Evolutionary conservation across 2,113 vertebrate genomes (phyloP).

Genomic region (Myotis yumanensis): DNA sequence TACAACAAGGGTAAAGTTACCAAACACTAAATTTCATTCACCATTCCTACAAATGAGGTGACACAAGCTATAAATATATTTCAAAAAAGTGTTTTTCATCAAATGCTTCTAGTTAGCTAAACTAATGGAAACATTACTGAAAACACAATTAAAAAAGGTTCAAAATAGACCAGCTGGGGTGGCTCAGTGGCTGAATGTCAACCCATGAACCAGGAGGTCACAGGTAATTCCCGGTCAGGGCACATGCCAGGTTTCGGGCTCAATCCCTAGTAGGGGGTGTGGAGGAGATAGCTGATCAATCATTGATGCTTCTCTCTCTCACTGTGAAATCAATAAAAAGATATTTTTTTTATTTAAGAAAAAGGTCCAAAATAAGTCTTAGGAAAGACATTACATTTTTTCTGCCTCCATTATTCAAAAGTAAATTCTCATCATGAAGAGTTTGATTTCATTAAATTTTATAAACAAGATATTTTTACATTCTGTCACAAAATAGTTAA

Average conservation of each 20-base stretch:
- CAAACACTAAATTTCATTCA: conserved; percentile 45
- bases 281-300: too few relatives aligned
- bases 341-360: too few relatives aligned
- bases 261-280: too few relatives aligned
- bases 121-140: background rate
- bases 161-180: too few relatives aligned
- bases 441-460: conserved; percentile 32
- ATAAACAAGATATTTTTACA: conserved; percentile 24
- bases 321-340: too few relatives aligned
- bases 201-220: too few relatives aligned
- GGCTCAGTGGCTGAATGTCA: too few relatives aligned
- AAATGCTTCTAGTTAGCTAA: conserved; percentile 45
- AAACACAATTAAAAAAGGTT: background rate
- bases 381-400: background rate
- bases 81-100: conserved; percentile 41
- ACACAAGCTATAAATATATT: conserved; percentile 34
- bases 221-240: too few relatives aligned
- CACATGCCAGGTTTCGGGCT: too few relatives aligned
- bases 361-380: conserved; percentile 32
- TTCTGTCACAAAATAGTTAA: conserved; percentile 25
- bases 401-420: conserved; percentile 11
- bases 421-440: background rate
- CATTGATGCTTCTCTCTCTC: too few relatives aligned
- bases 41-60: conserved; percentile 28
- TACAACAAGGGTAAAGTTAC: background rate